Evolutionary conservation across 2,888 invertebrate genomes (phyloP), one percentile per base, ranked within the genome.

Genomic region (Agriopis leucophaearia): DNA sequence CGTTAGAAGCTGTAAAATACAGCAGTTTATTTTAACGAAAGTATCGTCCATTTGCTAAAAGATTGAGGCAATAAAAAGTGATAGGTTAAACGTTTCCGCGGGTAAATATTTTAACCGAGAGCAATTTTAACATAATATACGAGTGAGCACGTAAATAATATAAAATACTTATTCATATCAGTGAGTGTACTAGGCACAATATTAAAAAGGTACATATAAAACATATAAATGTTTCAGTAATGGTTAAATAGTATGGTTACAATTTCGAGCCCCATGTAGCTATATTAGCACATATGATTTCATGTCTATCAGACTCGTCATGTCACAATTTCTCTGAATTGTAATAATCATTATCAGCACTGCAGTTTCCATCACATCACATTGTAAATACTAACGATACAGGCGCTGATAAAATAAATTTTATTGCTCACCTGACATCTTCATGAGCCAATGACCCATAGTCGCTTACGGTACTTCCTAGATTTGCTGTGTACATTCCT

Each of bases 361-460:
- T 27, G 27, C 63, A 67, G 48, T 63, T 63, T 68, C 59, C 67
- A 72, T 67, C 64, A 66, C 56, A 71, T 54, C 66, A 79, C 78
- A 83, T 85, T 84, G 85, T 84, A 81, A 80, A 81, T 80, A 83
- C 82, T 79, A 83, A 84, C 81, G 83, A 82, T 83, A 77, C 78
- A 78, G 80, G 79, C 78, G 77, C 80, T 79, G 68, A 68, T 86
- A 84, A 84, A 84, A 84, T 83, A 84, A 76, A 82, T 87, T 87
- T 88, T 88, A 89, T 87, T 85, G 81, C 85, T 85, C 84, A 84
- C 83, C 83, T 81, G 85, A 87, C 86, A 85, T 88, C 86, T 89
- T 85, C 86, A 85, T 88, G 87, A 88, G 90, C 88, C 90, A 88
- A 87, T 88, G 90, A 90, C 90, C 89, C 82, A 85, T 81, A 83